Conservation (phyloP, 1,140 invertebrate genomes). For the Drosophila parabipectinata region DNA sequence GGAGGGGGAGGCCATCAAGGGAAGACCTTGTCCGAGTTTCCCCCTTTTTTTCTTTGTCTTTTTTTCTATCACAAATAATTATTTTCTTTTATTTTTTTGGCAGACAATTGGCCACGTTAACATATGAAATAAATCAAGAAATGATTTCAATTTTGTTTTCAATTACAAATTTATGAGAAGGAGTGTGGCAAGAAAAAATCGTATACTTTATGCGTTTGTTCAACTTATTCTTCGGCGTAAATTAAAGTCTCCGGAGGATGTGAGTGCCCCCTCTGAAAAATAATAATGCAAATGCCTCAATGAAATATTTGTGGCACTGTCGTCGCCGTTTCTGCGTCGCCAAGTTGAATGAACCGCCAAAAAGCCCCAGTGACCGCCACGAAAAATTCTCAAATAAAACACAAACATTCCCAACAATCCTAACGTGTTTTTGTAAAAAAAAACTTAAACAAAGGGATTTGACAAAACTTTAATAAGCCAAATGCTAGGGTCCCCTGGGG, state of each 20-base stretch:
- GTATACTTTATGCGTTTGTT: no score
- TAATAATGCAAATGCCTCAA: conserved; percentile 68
- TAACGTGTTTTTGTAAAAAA: neutral
- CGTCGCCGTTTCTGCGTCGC: conserved; percentile 42
- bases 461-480: conserved; percentile 3
- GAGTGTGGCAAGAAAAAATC: neutral
- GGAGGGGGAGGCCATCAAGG: neutral
- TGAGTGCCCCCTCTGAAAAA: neutral
- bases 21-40: conserved; percentile 41
- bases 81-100: conserved; percentile 20
- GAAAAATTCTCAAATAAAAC: conserved; percentile 13
- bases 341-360: conserved; percentile 64
- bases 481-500: neutral
- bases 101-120: conserved; percentile 47
- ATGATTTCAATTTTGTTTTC: conserved; percentile 7
- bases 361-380: conserved; percentile 8
- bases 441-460: conserved; percentile 10
- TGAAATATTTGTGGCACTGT: conserved; percentile 69
- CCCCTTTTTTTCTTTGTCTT: conserved; percentile 8
- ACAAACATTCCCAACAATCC: conserved; percentile 12
- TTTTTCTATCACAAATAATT: conserved; percentile 24
- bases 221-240: neutral
- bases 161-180: conserved; percentile 5
- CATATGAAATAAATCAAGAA: conserved; percentile 20
- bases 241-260: conserved; percentile 4